Base-by-base conservation (phyloP, 37 sponge, comb jelly and placozoan genomes). In the Axinella damicornis region DNA sequence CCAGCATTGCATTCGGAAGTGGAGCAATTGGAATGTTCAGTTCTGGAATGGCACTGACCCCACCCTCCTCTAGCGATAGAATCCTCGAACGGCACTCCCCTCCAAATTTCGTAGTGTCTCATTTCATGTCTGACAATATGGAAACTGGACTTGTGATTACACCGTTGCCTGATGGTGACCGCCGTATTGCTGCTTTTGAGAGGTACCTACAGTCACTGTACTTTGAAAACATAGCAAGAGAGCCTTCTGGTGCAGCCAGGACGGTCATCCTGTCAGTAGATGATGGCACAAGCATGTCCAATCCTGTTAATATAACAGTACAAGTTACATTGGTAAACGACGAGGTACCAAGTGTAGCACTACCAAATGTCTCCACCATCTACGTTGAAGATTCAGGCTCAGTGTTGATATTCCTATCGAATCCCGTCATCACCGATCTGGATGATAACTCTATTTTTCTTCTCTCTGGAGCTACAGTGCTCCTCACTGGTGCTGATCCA, bases 251-350 rank as follows among this genome's bases (percentile, higher is more conserved):
- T 28, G 53, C 57, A 5, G n/a, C 61, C 15, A 73, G 91, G 16
- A 75, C 28, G 16, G 66, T 90, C 2, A 17, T 53, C 15, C 63
- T 90, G 24, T 16, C 4, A 0, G 91, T 85, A 0, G 61, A 56
- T 55, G 91, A 90, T 54, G 69, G 82, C 32, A 22, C 28, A 2
- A 40, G 35, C 21, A 17, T 38, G 0, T 85, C 81, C 46, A 68
- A 69, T 34, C 33, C 37, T 61, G 71, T 58, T 9, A 28, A 46
- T 28, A 77, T 85, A 27, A 69, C 33, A 36, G 60, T 90, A 24
- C 28, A 35, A 16, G 61, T 90, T 18, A 25, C 17, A n/a, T 69
- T 66, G 22, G 73, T 90, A 4, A 90, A 90, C 72, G 75, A 90
- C 34, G 73, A 84, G 24, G 6, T 69, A 25, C 85, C 85, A 39